phyloP scores from a whole-genome alignment of 2,113 vertebrate genomes.

The Zingel zingel region DNA sequence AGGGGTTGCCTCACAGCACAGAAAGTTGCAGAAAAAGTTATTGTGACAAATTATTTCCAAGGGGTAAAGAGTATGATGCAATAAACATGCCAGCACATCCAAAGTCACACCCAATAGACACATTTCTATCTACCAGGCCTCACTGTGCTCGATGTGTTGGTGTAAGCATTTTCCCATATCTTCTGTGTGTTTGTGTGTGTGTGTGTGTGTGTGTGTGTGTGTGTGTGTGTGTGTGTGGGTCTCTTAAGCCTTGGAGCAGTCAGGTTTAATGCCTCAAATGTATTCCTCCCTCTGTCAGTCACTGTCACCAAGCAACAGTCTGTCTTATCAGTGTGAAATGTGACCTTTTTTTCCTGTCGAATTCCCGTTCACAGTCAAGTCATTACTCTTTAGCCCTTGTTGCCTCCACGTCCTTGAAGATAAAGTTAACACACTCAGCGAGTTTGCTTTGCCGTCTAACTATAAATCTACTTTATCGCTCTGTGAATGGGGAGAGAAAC shows the following conservation, averaged over 20 bases:
- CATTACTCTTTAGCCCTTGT: slow-evolving; percentile 73
- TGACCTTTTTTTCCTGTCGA: slow-evolving; percentile 61
- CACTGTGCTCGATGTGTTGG: not conserved
- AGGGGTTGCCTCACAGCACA: not conserved
- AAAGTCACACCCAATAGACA: not conserved
- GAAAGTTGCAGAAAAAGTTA: not conserved
- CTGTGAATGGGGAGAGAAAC: slow-evolving; percentile 25
- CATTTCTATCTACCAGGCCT: not conserved
- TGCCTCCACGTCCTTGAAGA: slow-evolving; percentile 75
- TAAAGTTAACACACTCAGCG: slow-evolving; percentile 81
- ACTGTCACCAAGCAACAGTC: slow-evolving; percentile 55
- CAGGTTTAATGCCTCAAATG: slow-evolving; percentile 55
- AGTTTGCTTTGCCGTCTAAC: slow-evolving; percentile 73
- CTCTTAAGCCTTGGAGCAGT: slow-evolving; percentile 37
- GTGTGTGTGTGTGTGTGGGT: slow-evolving; percentile 1
- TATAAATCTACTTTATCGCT: slow-evolving; percentile 80
- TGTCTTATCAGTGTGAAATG: slow-evolving; percentile 64
- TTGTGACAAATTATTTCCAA: not conserved
- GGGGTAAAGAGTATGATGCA: not conserved
- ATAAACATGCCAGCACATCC: not conserved
- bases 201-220: not conserved
- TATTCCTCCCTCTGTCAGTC: slow-evolving; percentile 57
- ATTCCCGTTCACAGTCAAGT: slow-evolving; percentile 64
- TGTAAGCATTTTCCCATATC: not conserved
- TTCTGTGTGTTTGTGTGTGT: slow-evolving; percentile 6